phyloP scores from a whole-genome alignment of 2,888 invertebrate genomes.

The Andrena haemorrhoa region DNA sequence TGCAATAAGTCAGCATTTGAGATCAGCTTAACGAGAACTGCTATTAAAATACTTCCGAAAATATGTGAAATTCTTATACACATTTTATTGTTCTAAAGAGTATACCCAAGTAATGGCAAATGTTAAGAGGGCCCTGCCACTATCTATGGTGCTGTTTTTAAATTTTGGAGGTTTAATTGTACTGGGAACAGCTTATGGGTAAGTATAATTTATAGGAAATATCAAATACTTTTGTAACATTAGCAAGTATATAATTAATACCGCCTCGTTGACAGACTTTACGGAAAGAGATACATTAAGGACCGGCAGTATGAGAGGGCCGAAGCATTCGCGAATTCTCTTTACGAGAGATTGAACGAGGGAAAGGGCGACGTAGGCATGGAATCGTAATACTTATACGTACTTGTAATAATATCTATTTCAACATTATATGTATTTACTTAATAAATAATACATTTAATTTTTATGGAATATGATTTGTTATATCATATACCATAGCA shows the following conservation, averaged over 20 bases:
- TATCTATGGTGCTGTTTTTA: fast-evolving
- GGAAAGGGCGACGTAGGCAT: background rate
- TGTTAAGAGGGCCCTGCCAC: fast-evolving
- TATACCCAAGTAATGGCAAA: background rate
- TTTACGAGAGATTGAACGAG: conserved; percentile 24
- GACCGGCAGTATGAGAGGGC: fast-evolving
- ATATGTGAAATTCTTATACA: background rate
- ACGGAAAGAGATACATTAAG: fast-evolving
- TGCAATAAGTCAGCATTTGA: background rate
- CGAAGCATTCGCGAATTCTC: background rate
- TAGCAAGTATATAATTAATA: background rate
- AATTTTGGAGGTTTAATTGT: fast-evolving
- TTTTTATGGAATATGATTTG: conserved; percentile 37
- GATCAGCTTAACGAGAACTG: background rate
- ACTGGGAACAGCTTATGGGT: background rate
- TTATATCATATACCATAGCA: conserved; percentile 9
- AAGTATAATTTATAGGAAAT: conserved; percentile 12
- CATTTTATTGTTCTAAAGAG: conserved; percentile 6
- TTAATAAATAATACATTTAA: conserved; percentile 32
- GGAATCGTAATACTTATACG: background rate
- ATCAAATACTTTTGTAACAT: background rate
- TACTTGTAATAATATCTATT: background rate
- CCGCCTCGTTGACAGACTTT: conserved; percentile 1
- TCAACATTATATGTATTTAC: background rate
- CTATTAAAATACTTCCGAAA: background rate